Base-by-base conservation (phyloP, 2,888 invertebrate genomes). In the Perizoma affinitatum region DNA sequence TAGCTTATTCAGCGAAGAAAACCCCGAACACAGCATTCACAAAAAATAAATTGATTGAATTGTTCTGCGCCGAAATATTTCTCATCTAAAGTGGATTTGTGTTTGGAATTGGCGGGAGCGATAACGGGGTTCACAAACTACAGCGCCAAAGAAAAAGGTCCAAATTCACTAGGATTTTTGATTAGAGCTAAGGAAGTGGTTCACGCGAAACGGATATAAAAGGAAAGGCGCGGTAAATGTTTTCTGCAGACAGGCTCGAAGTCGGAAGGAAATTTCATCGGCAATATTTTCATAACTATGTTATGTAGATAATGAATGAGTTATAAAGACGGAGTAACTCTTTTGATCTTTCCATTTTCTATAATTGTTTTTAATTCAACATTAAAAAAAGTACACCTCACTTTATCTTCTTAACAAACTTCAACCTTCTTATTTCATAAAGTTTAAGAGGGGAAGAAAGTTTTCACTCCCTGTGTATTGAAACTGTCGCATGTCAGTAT, bases 121-220 rank as follows among this genome's bases (percentile, higher is more conserved):
- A 70, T 70, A 68, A 68, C 66, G 61, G 46, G 63, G 54, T 57
- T 65, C 57, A 63, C 65, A 54, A 65, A 61, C 63, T 61, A 56
- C 58, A 53, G 46, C 45, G 59, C 51, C 49, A 60, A 51, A 62
- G 52, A 66, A 66, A 69, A 69, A 61, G 63, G 56, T 40, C 51
- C 50, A 57, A 38, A 61, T 63, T 46, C 50, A 51, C 50, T 43
- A 52, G 53, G 46, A 54, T 54, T 57, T 54, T 54, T 57, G 70
- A 71, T 75, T 72, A 73, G 72, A 69, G 69, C 71, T 69, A 69
- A 67, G 68, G 70, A 73, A 72, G 75, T 68, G 71, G 72, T 72
- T 73, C 70, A 70, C 65, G 72, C 74, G 75, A 76, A 79, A 77
- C 72, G 82, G 76, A 83, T 79, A 78, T 74, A 75, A 59, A 58